These are phyloP conservation scores for Agrotis ipsilon DNA, from an alignment of 2,888 invertebrate species.

Conservation along the genomic window DNA sequence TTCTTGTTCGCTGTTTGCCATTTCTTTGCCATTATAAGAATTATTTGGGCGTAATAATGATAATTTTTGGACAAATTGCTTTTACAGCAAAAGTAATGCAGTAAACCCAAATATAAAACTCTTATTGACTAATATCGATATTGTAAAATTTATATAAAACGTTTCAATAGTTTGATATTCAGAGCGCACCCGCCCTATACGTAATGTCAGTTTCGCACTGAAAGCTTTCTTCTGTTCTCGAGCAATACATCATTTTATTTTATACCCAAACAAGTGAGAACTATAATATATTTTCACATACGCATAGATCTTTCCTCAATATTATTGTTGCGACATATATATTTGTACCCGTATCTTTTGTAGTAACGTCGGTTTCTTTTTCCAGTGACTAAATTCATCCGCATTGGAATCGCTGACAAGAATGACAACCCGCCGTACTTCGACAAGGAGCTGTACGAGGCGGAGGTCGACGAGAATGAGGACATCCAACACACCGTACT, in stretches of 20 bases:
- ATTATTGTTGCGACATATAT: constrained; percentile 17
- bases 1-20: constrained; percentile 64
- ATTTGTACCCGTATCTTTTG: constrained; percentile 18
- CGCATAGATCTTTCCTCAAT: constrained; percentile 17
- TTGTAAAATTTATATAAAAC: constrained; percentile 36
- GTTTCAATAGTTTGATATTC: constrained; percentile 46
- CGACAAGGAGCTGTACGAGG: constrained; percentile 98
- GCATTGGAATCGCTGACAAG: constrained; percentile 99
- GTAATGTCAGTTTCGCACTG: constrained; percentile 58
- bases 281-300: constrained; percentile 21
- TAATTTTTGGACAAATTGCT: constrained; percentile 70
- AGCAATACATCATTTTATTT: constrained; percentile 60
- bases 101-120: constrained; percentile 46
- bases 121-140: constrained; percentile 31
- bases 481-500: constrained; percentile 99
- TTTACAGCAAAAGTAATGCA: constrained; percentile 57
- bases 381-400: constrained; percentile 99
- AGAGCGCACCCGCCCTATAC: constrained; percentile 48
- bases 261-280: constrained; percentile 52
- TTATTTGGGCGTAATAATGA: constrained; percentile 74
- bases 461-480: constrained; percentile 99
- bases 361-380: constrained; percentile 75
- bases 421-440: constrained; percentile 99
- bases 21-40: constrained; percentile 68
- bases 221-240: constrained; percentile 71